Conservation (phyloP, 1,140 invertebrate species). For the Homarus americanus region DNA sequence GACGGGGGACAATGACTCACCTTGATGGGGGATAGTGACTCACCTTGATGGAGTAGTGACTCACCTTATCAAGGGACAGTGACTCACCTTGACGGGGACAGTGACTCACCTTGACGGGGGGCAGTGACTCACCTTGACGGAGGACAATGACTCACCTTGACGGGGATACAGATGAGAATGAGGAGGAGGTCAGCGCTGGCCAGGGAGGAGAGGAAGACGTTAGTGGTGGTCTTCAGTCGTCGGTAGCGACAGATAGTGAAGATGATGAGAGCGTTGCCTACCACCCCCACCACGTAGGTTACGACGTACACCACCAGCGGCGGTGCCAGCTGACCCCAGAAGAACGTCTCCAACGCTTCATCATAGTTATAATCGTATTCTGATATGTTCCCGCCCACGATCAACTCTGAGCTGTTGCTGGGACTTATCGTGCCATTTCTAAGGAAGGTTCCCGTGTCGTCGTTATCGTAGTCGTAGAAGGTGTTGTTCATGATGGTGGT, state of each 20-base stretch:
- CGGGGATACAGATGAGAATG: slow-evolving; percentile 49
- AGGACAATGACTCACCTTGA: slow-evolving; percentile 23
- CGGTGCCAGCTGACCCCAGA: slow-evolving; percentile 44
- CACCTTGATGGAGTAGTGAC: neutral
- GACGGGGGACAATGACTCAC: neutral
- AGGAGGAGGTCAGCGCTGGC: slow-evolving; percentile 48
- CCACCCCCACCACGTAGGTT: slow-evolving; percentile 46
- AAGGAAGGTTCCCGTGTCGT: no score
- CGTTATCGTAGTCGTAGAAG: neutral
- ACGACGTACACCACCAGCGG: slow-evolving; percentile 35
- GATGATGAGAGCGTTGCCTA: slow-evolving; percentile 50
- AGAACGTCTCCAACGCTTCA: slow-evolving; percentile 43
- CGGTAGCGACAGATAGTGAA: slow-evolving; percentile 52
- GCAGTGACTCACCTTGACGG: no score
- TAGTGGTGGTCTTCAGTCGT: slow-evolving; percentile 55
- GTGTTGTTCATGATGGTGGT: neutral
- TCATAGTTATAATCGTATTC: slow-evolving; percentile 57
- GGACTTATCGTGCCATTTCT: neutral
- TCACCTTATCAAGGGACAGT: neutral
- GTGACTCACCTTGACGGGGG: neutral
- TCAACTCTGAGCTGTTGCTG: neutral
- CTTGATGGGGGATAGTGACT: slow-evolving; percentile 27
- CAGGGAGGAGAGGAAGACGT: slow-evolving; percentile 53
- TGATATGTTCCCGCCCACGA: neutral
- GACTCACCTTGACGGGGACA: neutral